Evolutionary conservation across 1,140 invertebrate genomes (phyloP).

Genomic region (Trichonephila clavipes): DNA sequence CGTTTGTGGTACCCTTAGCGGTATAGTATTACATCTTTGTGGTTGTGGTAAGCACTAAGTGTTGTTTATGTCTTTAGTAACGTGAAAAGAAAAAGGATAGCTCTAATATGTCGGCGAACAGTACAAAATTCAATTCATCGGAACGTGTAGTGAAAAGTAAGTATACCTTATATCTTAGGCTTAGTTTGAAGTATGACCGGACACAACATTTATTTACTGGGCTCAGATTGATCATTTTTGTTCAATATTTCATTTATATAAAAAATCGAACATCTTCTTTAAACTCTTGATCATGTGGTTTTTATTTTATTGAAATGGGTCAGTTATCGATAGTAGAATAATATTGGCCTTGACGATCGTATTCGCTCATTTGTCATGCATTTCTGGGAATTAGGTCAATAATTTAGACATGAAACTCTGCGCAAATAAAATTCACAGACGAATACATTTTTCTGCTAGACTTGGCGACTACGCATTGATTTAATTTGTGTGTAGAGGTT

Average conservation of each 20-base stretch:
- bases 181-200: constrained; percentile 47
- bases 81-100: constrained; percentile 69
- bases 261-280: too few relatives aligned
- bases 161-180: constrained; percentile 78
- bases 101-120: constrained; percentile 74
- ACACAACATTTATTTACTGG: not conserved
- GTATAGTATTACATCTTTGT: constrained; percentile 73
- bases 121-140: constrained; percentile 85
- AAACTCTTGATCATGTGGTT: not conserved
- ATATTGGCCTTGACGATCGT: not conserved
- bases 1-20: constrained; percentile 69
- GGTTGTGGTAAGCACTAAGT: constrained; percentile 59
- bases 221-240: constrained; percentile 11
- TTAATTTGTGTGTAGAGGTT: not conserved
- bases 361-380: constrained; percentile 26
- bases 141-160: constrained; percentile 89
- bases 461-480: not conserved
- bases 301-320: not conserved
- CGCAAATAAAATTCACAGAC: constrained; percentile 29
- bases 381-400: constrained; percentile 55
- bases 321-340: not conserved
- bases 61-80: constrained; percentile 77
- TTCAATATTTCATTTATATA: not conserved
- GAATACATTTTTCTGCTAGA: not conserved
- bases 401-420: constrained; percentile 17